Conservation (phyloP, 1,140 invertebrate genomes). For the Pemphigus obesinymphae region DNA sequence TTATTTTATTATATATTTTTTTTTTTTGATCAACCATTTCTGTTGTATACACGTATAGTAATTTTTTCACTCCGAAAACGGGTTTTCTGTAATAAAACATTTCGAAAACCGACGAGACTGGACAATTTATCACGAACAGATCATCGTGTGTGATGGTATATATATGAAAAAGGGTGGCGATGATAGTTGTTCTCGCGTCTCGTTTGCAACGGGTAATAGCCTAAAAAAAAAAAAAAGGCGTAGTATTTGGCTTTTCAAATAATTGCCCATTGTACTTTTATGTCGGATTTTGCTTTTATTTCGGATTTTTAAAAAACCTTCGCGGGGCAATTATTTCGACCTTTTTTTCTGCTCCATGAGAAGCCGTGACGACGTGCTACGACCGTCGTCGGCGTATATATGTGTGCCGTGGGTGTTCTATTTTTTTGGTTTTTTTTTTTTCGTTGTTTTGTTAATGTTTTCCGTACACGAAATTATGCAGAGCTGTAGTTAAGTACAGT, state of each 20-base stretch:
- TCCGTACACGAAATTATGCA: slow-evolving; percentile 25
- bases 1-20: background rate
- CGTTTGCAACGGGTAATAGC: slow-evolving; percentile 27
- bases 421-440: too few species aligned
- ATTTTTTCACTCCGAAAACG: slow-evolving; percentile 14
- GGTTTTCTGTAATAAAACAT: background rate
- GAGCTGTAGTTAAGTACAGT: slow-evolving; percentile 16
- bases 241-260: slow-evolving; percentile 20
- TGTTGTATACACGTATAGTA: background rate
- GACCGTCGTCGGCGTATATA: too few species aligned
- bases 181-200: slow-evolving; percentile 1
- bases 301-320: slow-evolving; percentile 18
- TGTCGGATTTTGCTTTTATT: background rate
- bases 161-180: background rate
- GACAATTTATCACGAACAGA: slow-evolving; percentile 17
- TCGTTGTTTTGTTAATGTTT: slow-evolving; percentile 3
- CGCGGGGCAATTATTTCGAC: slow-evolving; percentile 19
- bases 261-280: slow-evolving; percentile 28
- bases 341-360: background rate
- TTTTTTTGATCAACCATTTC: background rate
- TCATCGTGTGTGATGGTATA: background rate
- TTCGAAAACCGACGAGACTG: background rate
- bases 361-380: background rate
- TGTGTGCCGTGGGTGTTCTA: too few species aligned
- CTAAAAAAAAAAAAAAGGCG: slow-evolving; percentile 22